Evolutionary conservation across 2,888 invertebrate species (phyloP).

Genomic region (Chymomyza procnemis): DNA sequence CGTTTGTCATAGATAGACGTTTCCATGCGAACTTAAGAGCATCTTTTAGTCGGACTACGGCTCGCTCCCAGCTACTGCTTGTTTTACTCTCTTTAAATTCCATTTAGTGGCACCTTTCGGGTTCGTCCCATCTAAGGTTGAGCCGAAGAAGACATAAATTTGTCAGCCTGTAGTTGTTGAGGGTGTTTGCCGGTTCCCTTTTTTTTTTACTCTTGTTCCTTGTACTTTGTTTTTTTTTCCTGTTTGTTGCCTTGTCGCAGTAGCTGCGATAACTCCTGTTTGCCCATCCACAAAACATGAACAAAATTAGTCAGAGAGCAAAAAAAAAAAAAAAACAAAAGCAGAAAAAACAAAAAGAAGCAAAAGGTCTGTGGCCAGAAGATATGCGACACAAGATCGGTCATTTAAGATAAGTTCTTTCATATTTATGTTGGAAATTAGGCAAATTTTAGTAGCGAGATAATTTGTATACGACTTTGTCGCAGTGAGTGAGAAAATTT

Average conservation of each 20-base stretch:
- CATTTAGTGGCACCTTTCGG: constrained; percentile 63
- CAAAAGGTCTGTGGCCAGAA: neutral
- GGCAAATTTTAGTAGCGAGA: constrained; percentile 76
- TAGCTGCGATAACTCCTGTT: constrained; percentile 3
- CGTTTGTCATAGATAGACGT: too few relatives aligned
- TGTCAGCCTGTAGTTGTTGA: constrained; percentile 58
- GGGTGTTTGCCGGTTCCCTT: constrained; percentile 49
- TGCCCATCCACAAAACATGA: constrained; percentile 22
- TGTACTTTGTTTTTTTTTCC: constrained; percentile 6
- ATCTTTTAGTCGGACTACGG: neutral
- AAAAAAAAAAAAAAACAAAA: constrained; percentile 8
- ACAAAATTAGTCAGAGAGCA: constrained; percentile 49
- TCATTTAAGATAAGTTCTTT: constrained; percentile 58
- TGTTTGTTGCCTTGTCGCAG: neutral
- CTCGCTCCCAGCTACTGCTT: neutral
- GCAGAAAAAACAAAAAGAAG: constrained; percentile 44
- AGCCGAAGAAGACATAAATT: constrained; percentile 69
- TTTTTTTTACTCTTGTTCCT: too few relatives aligned
- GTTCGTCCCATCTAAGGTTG: constrained; percentile 45
- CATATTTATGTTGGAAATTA: constrained; percentile 76
- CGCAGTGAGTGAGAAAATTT: constrained; percentile 71
- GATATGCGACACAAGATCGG: constrained; percentile 60
- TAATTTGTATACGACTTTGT: constrained; percentile 76
- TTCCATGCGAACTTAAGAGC: neutral
- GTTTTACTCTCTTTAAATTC: neutral